Base-by-base conservation (phyloP, 1,140 invertebrate genomes). In the Ctenoplectra terminalis region DNA sequence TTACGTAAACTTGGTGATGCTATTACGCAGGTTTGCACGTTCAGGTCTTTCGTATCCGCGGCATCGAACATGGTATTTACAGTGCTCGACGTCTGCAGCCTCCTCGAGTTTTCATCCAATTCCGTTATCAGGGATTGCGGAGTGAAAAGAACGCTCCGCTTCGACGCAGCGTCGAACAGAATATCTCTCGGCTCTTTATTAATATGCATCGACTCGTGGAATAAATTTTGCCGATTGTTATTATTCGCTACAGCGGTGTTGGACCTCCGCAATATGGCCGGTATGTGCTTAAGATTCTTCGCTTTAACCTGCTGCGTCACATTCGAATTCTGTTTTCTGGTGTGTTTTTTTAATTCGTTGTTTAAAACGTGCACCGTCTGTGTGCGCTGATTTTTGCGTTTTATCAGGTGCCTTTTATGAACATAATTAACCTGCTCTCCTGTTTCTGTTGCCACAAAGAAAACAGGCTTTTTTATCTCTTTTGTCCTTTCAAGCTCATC, bases 271-370 rank as follows among this genome's bases (percentile, higher is more conserved):
- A 80, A 50, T 63, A 80, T 80, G 1, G 70, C 31, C 0, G 77
- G 77, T 0, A 73, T 23, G 8, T 80, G 58, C 31, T 73, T 80
- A 9, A 73, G 2, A n/a, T 54, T 73, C 34, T 80, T 80, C 34
- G 17, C 20, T 23, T 61, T 79, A 29, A 54, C 4, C 6, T 73
- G 77, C 0, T 80, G 46, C 0, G 37, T 9, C 0, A 23, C 3
- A 2, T 80, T 80, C 0, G 31, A 20, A 13, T 43, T 73, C 13
- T 43, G 34, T 26, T 15, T 63, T 7, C 23, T 58, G 0, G 9
- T 4, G 1, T 80, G 15, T 13, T 9, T 73, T 3, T 17, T 72
- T 2, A 17, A 6, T n/a, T 11, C 46, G 17, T 3, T 43, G 8
- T 43, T 63, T 13, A 15, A 31, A 0, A 8, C 1, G 26, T 26